Base-by-base conservation (phyloP, 2,113 vertebrate species). In the Nothobranchius kuhntae region DNA sequence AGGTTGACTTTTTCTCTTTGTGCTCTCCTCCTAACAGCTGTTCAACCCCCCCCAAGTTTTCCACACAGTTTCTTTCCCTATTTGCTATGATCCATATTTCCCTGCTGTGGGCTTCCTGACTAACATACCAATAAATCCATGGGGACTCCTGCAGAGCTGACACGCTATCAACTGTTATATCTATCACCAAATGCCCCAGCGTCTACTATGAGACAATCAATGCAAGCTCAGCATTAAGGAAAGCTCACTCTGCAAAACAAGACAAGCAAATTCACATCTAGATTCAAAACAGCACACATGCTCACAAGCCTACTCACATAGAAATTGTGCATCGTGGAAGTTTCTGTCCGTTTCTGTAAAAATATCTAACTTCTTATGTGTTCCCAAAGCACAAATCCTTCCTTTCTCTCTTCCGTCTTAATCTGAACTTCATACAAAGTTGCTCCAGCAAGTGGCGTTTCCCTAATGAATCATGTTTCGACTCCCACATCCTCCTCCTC, bases 181-280 rank as follows among this genome's bases (percentile, higher is more conserved):
- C 75, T 55, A 56, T 63, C 53, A 71, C 71, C 30, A 21, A 86
- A 73, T 42, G 54, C 65, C 53, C 64, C 64, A n/a, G 48, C 14
- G n/a, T 58, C 75, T 46, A 56, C 65, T 54, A 40, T 50, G 61
- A 30, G 10, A 74, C 52, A 59, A 79, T 75, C 76, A 64, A 77
- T 83, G 71, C 45, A 44, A 68, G 62, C 71, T 75, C 76, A 80
- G 86, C 78, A 46, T 4, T 65, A 51, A 60, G 30, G 64, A 82
- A 67, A 66, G 58, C 68, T 57, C 9, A 7, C 13, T 26, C 57
- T 45, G 68, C 73, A 70, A 85, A 83, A 81, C 59, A 2, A 1
- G 64, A 66, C 68, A 44, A 36, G 53, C 51, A 75, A 56, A 76
- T 69, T 68, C 60, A 61, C 58, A 72, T 8, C 3, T 24, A 42